Evolutionary conservation across 2,888 invertebrate species (phyloP).

Genomic region (Epirrhoe alternata): DNA sequence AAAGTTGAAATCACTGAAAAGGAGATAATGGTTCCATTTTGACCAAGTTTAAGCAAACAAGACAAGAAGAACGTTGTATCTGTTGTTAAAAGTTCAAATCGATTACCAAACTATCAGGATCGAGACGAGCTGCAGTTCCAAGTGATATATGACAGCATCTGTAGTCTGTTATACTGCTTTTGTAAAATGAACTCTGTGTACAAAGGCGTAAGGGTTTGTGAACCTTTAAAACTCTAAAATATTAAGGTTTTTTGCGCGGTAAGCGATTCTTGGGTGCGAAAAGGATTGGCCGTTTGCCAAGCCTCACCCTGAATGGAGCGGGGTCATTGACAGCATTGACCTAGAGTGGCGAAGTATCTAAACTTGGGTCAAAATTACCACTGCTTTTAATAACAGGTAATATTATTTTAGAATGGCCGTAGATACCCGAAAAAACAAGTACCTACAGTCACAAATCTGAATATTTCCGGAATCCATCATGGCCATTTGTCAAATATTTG

Average conservation of each 20-base stretch:
- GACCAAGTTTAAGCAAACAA: not conserved
- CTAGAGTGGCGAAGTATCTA: not conserved
- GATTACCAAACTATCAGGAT: not conserved
- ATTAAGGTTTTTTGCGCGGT: constrained; percentile 1
- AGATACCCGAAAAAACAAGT: not conserved
- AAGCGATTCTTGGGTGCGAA: constrained; percentile 13
- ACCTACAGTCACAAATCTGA: too few species aligned
- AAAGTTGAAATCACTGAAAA: not conserved
- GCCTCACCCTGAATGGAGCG: constrained; percentile 1
- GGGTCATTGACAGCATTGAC: constrained; percentile 14
- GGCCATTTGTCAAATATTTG: too few species aligned
- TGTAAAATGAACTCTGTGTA: constrained; percentile 4
- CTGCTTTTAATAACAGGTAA: not conserved
- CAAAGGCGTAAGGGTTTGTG: not conserved
- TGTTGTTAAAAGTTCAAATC: not conserved
- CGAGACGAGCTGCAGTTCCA: not conserved
- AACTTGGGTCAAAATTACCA: not conserved
- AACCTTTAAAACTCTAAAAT: not conserved
- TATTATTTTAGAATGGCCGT: not conserved
- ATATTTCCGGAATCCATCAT: too few species aligned
- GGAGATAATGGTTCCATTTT: not conserved
- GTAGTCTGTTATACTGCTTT: not conserved
- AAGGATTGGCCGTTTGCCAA: constrained; percentile 29
- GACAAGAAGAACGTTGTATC: not conserved
- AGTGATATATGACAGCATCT: not conserved